Percentiles rank a stretch among this genome's conserved stretches.
These are phyloP conservation scores for Regulus satrapa DNA, from an alignment of 2,113 vertebrate genomes.

Conservation along the genomic window DNA sequence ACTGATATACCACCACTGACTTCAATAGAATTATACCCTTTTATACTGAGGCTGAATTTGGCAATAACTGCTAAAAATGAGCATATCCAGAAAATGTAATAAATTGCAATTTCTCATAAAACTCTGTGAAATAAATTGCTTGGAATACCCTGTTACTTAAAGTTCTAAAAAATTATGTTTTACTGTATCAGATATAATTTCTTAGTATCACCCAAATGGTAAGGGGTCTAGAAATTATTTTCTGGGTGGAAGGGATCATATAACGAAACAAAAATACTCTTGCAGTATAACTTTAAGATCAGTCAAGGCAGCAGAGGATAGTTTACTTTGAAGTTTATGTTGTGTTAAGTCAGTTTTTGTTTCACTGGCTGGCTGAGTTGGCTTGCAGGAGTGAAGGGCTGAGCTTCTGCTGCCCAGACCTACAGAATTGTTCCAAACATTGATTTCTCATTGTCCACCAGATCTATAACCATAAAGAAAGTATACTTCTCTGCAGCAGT, in stretches of 20 bases:
- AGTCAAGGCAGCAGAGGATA: neutral
- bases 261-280: neutral
- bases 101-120: conserved; percentile 41
- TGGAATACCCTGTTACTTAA: neutral
- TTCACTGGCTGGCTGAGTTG: neutral
- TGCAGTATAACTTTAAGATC: neutral
- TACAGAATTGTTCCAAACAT: neutral
- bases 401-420: neutral
- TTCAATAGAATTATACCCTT: conserved; percentile 42
- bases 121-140: neutral
- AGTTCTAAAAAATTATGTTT: neutral
- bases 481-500: neutral
- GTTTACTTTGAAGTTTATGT: neutral
- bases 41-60: conserved; percentile 43
- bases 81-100: conserved; percentile 22
- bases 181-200: neutral
- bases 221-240: neutral
- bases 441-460: neutral
- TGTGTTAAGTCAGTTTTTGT: neutral
- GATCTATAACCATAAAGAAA: neutral
- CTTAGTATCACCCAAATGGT: neutral
- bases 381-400: neutral
- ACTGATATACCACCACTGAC: conserved; percentile 31
- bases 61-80: conserved; percentile 39
- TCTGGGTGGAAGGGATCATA: neutral